phyloP scores from a whole-genome alignment of 2,888 invertebrate species.

The Cheilosia soror region DNA sequence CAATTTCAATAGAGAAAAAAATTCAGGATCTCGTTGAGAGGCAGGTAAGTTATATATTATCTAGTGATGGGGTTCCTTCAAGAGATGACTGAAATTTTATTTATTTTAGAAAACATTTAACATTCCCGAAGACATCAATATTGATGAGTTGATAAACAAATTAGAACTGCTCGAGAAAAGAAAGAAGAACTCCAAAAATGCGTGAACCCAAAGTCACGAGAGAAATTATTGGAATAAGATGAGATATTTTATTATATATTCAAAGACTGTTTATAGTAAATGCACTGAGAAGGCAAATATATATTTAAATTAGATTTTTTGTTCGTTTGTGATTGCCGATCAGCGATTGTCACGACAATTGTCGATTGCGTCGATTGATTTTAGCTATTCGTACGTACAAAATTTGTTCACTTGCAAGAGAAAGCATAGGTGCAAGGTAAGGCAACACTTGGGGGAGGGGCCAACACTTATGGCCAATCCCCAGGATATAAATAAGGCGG shows the following conservation, averaged over 20 bases:
- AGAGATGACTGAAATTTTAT: too few relatives aligned
- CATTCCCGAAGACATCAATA: slow-evolving; percentile 78
- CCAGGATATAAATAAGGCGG: too few relatives aligned
- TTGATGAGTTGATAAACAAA: slow-evolving; percentile 80
- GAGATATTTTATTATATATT: slow-evolving; percentile 32
- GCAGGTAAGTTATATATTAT: slow-evolving; percentile 77
- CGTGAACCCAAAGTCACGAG: slow-evolving; percentile 32
- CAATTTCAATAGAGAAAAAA: slow-evolving; percentile 77
- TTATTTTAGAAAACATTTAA: slow-evolving; percentile 73
- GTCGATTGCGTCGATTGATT: too few relatives aligned
- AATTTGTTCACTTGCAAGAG: too few relatives aligned
- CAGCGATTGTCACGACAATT: too few relatives aligned
- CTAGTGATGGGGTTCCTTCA: neutral
- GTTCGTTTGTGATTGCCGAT: too few relatives aligned
- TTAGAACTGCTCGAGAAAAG: slow-evolving; percentile 77
- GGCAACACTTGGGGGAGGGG: too few relatives aligned
- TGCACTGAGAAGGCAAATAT: slow-evolving; percentile 42
- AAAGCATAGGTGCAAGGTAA: too few relatives aligned
- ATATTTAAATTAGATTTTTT: neutral
- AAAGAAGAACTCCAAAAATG: slow-evolving; percentile 74
- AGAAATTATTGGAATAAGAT: slow-evolving; percentile 3
- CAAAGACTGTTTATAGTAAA: slow-evolving; percentile 63
- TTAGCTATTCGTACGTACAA: too few relatives aligned
- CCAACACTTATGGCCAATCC: too few relatives aligned
- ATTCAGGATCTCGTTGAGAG: slow-evolving; percentile 77